These are phyloP conservation scores for Pecten maximus DNA, from an alignment of 2,888 invertebrate species.

Conservation along the genomic window DNA sequence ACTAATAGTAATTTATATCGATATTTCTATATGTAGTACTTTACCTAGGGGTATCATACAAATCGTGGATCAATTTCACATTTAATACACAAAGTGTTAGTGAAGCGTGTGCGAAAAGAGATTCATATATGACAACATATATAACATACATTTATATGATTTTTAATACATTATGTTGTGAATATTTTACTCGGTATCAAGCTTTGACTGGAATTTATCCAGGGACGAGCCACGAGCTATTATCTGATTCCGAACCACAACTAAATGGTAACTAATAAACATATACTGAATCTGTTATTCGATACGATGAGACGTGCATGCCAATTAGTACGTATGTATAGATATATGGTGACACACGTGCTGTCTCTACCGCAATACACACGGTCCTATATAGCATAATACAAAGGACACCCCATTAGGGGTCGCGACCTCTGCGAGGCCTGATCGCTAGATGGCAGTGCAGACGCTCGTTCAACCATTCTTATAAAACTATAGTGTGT, in stretches of 20 bases:
- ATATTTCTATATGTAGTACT: too few relatives aligned
- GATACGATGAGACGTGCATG: slow-evolving; percentile 6
- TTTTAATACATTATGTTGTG: neutral
- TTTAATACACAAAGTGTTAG: too few relatives aligned
- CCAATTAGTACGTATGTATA: neutral
- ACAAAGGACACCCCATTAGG: neutral
- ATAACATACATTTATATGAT: neutral
- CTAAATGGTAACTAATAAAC: slow-evolving; percentile 18
- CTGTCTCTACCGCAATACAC: neutral
- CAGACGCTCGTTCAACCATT: neutral
- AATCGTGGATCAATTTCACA: too few relatives aligned
- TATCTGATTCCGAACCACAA: neutral
- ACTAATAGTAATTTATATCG: too few relatives aligned
- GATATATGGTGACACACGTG: neutral
- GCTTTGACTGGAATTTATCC: neutral
- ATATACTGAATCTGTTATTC: neutral
- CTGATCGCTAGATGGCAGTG: neutral
- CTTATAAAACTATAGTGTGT: neutral
- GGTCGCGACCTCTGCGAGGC: neutral
- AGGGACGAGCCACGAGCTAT: neutral
- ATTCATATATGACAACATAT: too few relatives aligned
- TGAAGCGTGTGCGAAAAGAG: too few relatives aligned
- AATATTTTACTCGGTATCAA: neutral
- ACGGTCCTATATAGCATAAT: neutral
- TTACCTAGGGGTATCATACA: too few relatives aligned